Base-by-base conservation (phyloP, 1,140 invertebrate species). In the Cylas formicarius region DNA sequence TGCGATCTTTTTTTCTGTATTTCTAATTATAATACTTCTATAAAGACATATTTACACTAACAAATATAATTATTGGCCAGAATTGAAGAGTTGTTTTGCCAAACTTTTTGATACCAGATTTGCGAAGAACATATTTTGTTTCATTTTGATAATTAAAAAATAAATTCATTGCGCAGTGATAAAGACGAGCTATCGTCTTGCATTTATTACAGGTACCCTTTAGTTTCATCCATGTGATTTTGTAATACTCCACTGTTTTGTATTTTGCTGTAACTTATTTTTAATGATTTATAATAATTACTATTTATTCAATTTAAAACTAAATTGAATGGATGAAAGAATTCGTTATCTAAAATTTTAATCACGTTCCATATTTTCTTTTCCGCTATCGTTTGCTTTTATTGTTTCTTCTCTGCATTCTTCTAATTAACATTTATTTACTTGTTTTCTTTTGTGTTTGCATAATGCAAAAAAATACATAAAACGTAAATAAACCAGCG, bases 401-500 rank as follows among this genome's bases (percentile, higher is more conserved):
- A 2, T 28, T 11, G 5, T 28, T 11, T 28, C 27, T 28, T n/a
- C 16, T 28, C 11, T 2, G 5, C n/a, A n/a, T n/a, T 28, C 16
- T 4, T 28, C 11, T 11, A 4, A 28, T 26, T 28, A 14, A 28
- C 33, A 38, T 28, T 46, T 32, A 26, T 27, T 45, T 37, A 22
- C 13, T 21, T 44, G 11, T 29, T 34, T 32, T 44, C 33, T 32
- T 19, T n/a, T 28, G 27, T 40, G 19, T 29, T 40, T 40, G 31
- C 10, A 18, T 28, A 28, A 11, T 28, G 2, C 11, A 28, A 28
- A 28, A 11, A 28, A 28, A 28, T 11, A 11, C 11, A 2, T 28
- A 28, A 14, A 28, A n/a, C n/a, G n/a, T n/a, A n/a, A n/a, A n/a
- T n/a, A n/a, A n/a, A n/a, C n/a, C n/a, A n/a, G n/a, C n/a, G n/a